Conservation (phyloP, 1,140 invertebrate species). For the Dendrolimus punctatus region DNA sequence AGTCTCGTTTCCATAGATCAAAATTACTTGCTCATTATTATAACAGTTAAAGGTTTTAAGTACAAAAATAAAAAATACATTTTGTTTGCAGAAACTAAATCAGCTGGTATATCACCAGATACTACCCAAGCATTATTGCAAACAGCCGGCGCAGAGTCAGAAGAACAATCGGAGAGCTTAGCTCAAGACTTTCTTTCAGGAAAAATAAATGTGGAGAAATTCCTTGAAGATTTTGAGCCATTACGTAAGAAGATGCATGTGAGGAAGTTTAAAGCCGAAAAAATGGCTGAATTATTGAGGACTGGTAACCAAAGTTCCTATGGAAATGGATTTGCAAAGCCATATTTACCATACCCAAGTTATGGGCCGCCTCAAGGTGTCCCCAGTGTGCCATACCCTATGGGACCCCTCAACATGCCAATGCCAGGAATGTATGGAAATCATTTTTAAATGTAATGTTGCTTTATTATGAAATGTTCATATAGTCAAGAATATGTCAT, state of each 20-base stretch:
- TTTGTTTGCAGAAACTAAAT: slow-evolving; percentile 75
- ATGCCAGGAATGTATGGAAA: slow-evolving; percentile 72
- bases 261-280: slow-evolving; percentile 88
- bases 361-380: slow-evolving; percentile 42
- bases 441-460: slow-evolving; percentile 42
- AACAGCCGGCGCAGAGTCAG: slow-evolving; percentile 87
- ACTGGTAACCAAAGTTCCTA: slow-evolving; percentile 37
- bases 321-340: slow-evolving; percentile 51
- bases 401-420: slow-evolving; percentile 74
- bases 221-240: slow-evolving; percentile 83
- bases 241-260: slow-evolving; percentile 85
- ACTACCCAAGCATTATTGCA: slow-evolving; percentile 87
- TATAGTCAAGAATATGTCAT: not conserved
- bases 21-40: too few relatives aligned
- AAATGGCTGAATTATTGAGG: slow-evolving; percentile 85
- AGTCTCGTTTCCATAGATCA: too few relatives aligned
- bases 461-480: slow-evolving; percentile 7
- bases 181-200: slow-evolving; percentile 84
- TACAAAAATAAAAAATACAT: not conserved
- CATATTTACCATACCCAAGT: slow-evolving; percentile 58
- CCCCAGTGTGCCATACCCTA: slow-evolving; percentile 70
- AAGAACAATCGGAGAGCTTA: slow-evolving; percentile 88
- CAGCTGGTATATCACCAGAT: slow-evolving; percentile 81
- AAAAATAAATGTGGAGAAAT: slow-evolving; percentile 82
- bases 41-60: too few relatives aligned